Percentiles rank a stretch among this genome's conserved stretches.
phyloP scores from a whole-genome alignment of 2,113 vertebrate genomes.

The Oophaga pumilio region DNA sequence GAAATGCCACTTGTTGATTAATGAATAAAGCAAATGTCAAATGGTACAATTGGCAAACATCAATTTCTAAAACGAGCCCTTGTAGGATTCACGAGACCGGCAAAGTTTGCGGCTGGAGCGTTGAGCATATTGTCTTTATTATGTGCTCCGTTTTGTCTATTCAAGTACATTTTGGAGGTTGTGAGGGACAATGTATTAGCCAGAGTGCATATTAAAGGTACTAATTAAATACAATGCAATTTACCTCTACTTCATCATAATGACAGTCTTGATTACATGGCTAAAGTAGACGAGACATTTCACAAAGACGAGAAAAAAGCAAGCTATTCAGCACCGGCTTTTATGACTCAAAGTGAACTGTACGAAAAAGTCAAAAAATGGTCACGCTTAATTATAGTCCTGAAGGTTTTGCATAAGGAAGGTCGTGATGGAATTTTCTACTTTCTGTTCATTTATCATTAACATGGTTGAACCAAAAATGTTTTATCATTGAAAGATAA shows the following conservation, averaged over 20 bases:
- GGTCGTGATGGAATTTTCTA: neutral
- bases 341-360: constrained; percentile 16
- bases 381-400: constrained; percentile 31
- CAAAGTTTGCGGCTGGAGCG: constrained; percentile 23
- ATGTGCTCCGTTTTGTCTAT: constrained; percentile 44
- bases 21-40: constrained; percentile 39
- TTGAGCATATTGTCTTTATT: constrained; percentile 15
- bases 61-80: neutral
- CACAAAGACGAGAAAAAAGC: constrained; percentile 11
- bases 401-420: neutral
- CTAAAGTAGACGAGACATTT: constrained; percentile 30
- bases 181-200: constrained; percentile 47
- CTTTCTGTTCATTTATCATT: neutral
- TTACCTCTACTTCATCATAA: constrained; percentile 54
- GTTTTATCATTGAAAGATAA: neutral
- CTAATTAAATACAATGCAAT: constrained; percentile 54
- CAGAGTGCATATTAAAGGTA: constrained; percentile 31
- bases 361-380: constrained; percentile 21
- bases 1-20: constrained; percentile 2
- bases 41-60: constrained; percentile 9
- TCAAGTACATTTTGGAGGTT: constrained; percentile 59
- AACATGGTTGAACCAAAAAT: neutral
- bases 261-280: constrained; percentile 58
- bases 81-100: constrained; percentile 13
- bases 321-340: constrained; percentile 24